Conservation (phyloP, 2,797 vertebrate genomes). For the Melanotaenia nigrans region DNA sequence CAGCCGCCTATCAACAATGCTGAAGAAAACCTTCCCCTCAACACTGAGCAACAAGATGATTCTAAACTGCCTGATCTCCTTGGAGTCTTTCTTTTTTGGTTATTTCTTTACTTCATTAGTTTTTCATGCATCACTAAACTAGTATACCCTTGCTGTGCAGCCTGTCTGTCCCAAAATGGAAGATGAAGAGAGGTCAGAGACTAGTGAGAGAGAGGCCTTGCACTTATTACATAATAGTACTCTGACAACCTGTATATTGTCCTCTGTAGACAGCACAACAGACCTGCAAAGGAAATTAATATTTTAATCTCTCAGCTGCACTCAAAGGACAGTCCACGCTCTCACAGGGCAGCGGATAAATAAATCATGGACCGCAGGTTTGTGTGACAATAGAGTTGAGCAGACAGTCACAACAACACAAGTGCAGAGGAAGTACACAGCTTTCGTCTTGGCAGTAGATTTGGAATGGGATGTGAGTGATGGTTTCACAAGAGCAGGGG, state of each 20-base stretch:
- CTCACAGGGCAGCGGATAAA: slow-evolving; percentile 70
- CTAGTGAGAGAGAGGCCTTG: slow-evolving; percentile 27
- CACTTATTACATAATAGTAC: slow-evolving; percentile 66
- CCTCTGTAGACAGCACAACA: slow-evolving; percentile 43
- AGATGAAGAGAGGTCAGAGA: slow-evolving; percentile 38
- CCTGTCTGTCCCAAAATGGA: slow-evolving; percentile 28
- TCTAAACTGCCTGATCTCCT: too few species aligned
- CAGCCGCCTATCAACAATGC: too few species aligned
- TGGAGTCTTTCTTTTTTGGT: neutral
- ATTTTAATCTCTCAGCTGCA: slow-evolving; percentile 74
- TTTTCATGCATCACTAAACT: slow-evolving; percentile 1
- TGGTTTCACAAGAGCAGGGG: slow-evolving; percentile 9
- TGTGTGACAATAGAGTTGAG: slow-evolving; percentile 70
- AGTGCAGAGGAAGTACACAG: slow-evolving; percentile 43
- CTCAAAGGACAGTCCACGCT: slow-evolving; percentile 56
- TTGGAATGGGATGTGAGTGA: slow-evolving; percentile 36
- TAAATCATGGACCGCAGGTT: slow-evolving; percentile 77
- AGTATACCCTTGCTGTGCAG: slow-evolving; percentile 13
- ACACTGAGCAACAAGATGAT: too few species aligned
- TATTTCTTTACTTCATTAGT: neutral
- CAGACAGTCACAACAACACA: slow-evolving; percentile 60
- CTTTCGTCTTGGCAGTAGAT: slow-evolving; percentile 49
- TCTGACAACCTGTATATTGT: slow-evolving; percentile 42
- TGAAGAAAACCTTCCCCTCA: too few species aligned
- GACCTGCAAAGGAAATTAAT: slow-evolving; percentile 76